Percentiles rank a stretch among this genome's conserved stretches.
These are phyloP conservation scores for Troglohyphantes excavatus DNA, from an alignment of 2,888 invertebrate species.

Conservation along the genomic window DNA sequence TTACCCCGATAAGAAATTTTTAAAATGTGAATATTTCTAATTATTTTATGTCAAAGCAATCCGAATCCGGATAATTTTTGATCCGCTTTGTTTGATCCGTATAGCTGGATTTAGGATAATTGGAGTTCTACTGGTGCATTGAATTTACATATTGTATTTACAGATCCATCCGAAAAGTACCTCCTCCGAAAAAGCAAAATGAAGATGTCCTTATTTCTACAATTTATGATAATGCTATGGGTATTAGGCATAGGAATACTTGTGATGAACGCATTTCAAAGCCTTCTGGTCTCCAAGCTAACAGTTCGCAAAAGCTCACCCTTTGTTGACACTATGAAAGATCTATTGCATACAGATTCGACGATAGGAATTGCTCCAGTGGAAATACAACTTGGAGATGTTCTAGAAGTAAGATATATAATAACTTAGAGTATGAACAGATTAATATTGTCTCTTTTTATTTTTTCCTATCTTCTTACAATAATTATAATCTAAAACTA, in stretches of 20 bases:
- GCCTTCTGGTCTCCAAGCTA: slow-evolving; percentile 53
- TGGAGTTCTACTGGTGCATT: too few species aligned
- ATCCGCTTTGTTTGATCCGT: too few species aligned
- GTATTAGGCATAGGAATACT: slow-evolving; percentile 48
- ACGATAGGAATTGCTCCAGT: slow-evolving; percentile 18
- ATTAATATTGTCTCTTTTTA: too few species aligned
- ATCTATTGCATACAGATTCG: slow-evolving; percentile 29
- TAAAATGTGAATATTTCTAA: too few species aligned
- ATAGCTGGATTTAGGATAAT: too few species aligned
- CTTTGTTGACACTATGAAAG: slow-evolving; percentile 35
- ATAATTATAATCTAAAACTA: too few species aligned
- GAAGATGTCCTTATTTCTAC: slow-evolving; percentile 10
- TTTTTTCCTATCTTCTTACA: too few species aligned
- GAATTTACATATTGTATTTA: background rate
- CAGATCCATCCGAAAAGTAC: slow-evolving; percentile 46
- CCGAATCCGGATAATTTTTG: too few species aligned
- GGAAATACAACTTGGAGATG: slow-evolving; percentile 51
- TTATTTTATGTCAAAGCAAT: too few species aligned
- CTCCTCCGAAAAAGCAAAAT: slow-evolving; percentile 38
- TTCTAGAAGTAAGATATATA: slow-evolving; percentile 36
- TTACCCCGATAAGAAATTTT: too few species aligned
- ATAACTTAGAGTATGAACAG: too few species aligned
- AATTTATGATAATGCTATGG: slow-evolving; percentile 19
- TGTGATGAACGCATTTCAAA: slow-evolving; percentile 57
- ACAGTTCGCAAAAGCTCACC: slow-evolving; percentile 28